These are phyloP conservation scores for Parnassius glacialis DNA, from an alignment of 2,888 invertebrate species.

Conservation along the genomic window DNA sequence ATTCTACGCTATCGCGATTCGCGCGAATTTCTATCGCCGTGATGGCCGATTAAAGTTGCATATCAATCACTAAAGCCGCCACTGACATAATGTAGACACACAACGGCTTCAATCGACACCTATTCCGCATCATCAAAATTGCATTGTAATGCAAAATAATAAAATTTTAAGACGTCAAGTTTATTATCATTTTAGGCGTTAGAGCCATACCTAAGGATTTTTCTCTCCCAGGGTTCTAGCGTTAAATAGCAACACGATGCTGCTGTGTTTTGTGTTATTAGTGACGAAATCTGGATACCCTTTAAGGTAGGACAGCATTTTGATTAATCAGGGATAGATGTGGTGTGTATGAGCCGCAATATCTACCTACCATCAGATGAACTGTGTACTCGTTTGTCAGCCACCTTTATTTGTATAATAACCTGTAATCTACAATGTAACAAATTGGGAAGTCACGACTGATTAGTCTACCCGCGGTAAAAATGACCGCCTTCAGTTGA, in stretches of 20 bases:
- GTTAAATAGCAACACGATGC: too few relatives aligned
- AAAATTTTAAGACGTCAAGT: conserved; percentile 33
- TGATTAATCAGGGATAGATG: too few relatives aligned
- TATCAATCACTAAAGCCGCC: conserved; percentile 53
- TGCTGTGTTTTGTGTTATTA: too few relatives aligned
- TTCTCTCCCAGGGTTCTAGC: too few relatives aligned
- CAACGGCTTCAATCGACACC: not conserved
- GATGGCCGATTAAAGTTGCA: conserved; percentile 46
- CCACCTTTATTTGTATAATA: too few relatives aligned
- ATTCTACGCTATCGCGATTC: conserved; percentile 45
- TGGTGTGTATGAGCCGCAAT: too few relatives aligned
- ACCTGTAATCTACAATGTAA: conserved; percentile 29
- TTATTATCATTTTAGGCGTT: conserved; percentile 7
- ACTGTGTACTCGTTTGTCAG: too few relatives aligned
- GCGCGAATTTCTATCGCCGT: conserved; percentile 41
- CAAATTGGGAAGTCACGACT: conserved; percentile 31
- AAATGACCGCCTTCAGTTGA: conserved; percentile 27
- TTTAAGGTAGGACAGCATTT: too few relatives aligned
- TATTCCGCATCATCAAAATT: not conserved
- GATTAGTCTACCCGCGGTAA: conserved; percentile 30
- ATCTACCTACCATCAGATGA: too few relatives aligned
- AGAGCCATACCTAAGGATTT: too few relatives aligned
- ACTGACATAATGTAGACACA: not conserved
- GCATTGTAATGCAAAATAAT: conserved; percentile 35
- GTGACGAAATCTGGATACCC: too few relatives aligned